Evolutionary conservation across 1,140 invertebrate genomes (phyloP).

Genomic region (Macrotrachela quadricornifera): DNA sequence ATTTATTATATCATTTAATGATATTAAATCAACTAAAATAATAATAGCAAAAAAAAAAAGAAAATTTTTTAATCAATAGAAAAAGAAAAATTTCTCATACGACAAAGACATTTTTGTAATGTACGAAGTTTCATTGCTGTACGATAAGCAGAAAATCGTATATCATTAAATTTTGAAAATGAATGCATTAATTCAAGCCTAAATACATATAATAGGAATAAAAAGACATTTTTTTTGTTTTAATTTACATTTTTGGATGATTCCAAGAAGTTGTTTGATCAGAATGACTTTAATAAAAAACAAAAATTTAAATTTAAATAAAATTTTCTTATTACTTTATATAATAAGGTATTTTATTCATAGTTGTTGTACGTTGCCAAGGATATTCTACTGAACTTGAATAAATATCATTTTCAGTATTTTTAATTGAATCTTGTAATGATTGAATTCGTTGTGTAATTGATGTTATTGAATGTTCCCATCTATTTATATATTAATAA

Average conservation of each 20-base stretch:
- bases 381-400: neutral
- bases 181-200: slow-evolving; percentile 55
- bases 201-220: too few species aligned
- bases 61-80: too few species aligned
- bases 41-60: too few species aligned
- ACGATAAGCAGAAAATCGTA: slow-evolving; percentile 89
- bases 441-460: too few species aligned
- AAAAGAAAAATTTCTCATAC: slow-evolving; percentile 33
- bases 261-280: slow-evolving; percentile 90
- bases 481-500: too few species aligned
- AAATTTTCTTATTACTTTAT: neutral
- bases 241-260: slow-evolving; percentile 71
- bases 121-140: slow-evolving; percentile 87
- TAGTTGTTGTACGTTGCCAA: neutral
- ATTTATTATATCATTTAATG: too few species aligned
- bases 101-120: slow-evolving; percentile 61
- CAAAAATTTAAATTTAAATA: neutral
- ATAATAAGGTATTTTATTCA: slow-evolving; percentile 7
- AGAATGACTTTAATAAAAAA: slow-evolving; percentile 45
- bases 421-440: too few species aligned
- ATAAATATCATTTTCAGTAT: too few species aligned
- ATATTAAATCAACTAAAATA: too few species aligned
- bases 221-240: too few species aligned
- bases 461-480: too few species aligned
- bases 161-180: slow-evolving; percentile 74